phyloP scores from a whole-genome alignment of 1,140 invertebrate genomes.

The Cardiocondyla obscurior region DNA sequence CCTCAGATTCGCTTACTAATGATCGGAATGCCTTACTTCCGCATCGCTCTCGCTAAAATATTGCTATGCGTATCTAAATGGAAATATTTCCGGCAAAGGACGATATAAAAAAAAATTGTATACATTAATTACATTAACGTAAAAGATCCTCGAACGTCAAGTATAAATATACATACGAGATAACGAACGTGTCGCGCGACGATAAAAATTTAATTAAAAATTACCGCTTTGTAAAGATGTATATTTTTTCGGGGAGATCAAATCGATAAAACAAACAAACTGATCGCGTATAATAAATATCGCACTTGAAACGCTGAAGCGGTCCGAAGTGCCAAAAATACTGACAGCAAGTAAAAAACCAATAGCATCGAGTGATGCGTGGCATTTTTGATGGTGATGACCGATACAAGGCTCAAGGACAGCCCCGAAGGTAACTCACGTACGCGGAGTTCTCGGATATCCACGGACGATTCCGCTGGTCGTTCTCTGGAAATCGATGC shows the following conservation, averaged over 20 bases:
- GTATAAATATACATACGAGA: neutral
- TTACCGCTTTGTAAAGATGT: neutral
- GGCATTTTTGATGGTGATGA: constrained; percentile 26
- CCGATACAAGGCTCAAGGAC: constrained; percentile 36
- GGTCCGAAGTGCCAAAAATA: constrained; percentile 34
- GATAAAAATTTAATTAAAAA: neutral
- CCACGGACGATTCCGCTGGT: constrained; percentile 23
- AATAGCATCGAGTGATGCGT: constrained; percentile 17
- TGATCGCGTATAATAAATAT: neutral
- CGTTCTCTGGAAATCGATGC: constrained; percentile 67
- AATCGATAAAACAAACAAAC: neutral
- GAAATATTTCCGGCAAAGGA: neutral
- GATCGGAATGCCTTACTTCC: constrained; percentile 19
- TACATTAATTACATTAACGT: neutral
- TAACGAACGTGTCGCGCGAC: neutral
- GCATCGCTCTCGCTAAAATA: constrained; percentile 1
- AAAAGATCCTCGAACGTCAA: neutral
- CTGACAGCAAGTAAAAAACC: constrained; percentile 25
- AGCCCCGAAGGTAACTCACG: constrained; percentile 28
- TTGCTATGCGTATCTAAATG: neutral
- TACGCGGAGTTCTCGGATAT: neutral
- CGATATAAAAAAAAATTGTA: neutral
- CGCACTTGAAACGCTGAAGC: neutral
- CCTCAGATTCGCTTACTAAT: constrained; percentile 18
- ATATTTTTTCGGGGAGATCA: neutral